A percentile compares a stretch with the other conserved stretches of the same genome.
phyloP scores from a whole-genome alignment of 2,888 invertebrate species.

The Polyploca ridens region DNA sequence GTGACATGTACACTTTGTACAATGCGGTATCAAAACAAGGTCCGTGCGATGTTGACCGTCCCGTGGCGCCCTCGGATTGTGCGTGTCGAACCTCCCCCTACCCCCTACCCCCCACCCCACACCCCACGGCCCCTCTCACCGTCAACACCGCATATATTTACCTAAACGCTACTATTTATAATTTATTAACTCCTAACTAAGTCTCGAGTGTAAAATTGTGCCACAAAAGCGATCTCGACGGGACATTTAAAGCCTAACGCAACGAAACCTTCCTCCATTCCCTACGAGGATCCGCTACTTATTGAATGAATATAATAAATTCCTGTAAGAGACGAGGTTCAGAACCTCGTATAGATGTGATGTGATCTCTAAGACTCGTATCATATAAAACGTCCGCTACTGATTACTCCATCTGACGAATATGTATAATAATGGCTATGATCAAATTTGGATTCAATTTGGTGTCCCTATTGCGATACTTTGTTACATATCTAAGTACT shows the following conservation, averaged over 20 bases:
- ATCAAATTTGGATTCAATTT: constrained; percentile 58
- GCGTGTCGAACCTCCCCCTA: constrained; percentile 24
- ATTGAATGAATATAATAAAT: constrained; percentile 60
- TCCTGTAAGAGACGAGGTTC: constrained; percentile 67
- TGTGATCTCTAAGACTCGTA: constrained; percentile 62
- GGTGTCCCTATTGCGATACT: constrained; percentile 65
- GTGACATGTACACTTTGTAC: constrained; percentile 72
- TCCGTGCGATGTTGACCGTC: neutral
- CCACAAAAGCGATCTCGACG: constrained; percentile 72
- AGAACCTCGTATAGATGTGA: constrained; percentile 65
- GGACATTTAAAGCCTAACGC: constrained; percentile 66
- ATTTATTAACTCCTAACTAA: constrained; percentile 80
- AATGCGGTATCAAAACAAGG: constrained; percentile 60
- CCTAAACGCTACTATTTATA: constrained; percentile 73
- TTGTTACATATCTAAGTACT: constrained; percentile 64
- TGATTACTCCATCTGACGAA: constrained; percentile 57
- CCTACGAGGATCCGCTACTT: constrained; percentile 38
- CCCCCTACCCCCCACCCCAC: neutral
- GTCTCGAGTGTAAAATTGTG: constrained; percentile 79
- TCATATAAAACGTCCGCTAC: constrained; percentile 69
- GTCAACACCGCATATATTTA: constrained; percentile 54
- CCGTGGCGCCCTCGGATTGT: constrained; percentile 28
- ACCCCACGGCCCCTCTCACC: constrained; percentile 30
- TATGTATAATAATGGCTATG: constrained; percentile 57
- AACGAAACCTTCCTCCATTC: constrained; percentile 40